Conservation (phyloP, 2,888 invertebrate species). For the Liodrosophila aerea region DNA sequence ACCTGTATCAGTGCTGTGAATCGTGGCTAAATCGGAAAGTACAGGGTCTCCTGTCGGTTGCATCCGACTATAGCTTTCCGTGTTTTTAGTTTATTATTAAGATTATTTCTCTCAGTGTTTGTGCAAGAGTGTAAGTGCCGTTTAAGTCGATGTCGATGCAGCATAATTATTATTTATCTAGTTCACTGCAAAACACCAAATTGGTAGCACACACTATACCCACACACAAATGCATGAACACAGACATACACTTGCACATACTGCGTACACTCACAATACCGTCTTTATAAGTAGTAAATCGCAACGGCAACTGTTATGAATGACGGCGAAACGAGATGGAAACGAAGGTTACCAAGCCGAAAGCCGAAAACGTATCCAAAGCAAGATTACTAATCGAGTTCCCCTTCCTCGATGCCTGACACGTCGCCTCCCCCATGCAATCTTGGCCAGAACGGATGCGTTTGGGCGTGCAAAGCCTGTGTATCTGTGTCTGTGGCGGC, state of each 20-base stretch:
- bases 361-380: slow-evolving; percentile 46
- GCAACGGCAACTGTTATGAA: slow-evolving; percentile 74
- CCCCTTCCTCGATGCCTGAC: background rate
- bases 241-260: slow-evolving; percentile 4
- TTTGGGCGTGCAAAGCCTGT: slow-evolving; percentile 68
- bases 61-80: too few species aligned
- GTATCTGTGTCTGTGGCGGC: slow-evolving; percentile 19
- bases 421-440: background rate
- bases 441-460: slow-evolving; percentile 64
- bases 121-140: slow-evolving; percentile 13
- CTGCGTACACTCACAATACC: slow-evolving; percentile 23
- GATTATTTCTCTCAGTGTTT: background rate
- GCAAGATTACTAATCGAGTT: slow-evolving; percentile 55
- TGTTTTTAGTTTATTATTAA: too few species aligned
- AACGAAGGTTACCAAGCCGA: slow-evolving; percentile 66
- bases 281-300: slow-evolving; percentile 68
- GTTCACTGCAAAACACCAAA: slow-evolving; percentile 65
- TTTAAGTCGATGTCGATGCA: slow-evolving; percentile 53
- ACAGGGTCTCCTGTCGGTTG: too few species aligned
- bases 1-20: too few species aligned
- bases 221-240: slow-evolving; percentile 44
- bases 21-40: too few species aligned
- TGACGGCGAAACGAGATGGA: slow-evolving; percentile 58
- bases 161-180: slow-evolving; percentile 75
- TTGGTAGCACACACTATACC: slow-evolving; percentile 71